Evolutionary conservation across 2,113 vertebrate genomes (phyloP), one percentile per base, ranked within the genome.

Genomic region (Rhipidura dahli): DNA sequence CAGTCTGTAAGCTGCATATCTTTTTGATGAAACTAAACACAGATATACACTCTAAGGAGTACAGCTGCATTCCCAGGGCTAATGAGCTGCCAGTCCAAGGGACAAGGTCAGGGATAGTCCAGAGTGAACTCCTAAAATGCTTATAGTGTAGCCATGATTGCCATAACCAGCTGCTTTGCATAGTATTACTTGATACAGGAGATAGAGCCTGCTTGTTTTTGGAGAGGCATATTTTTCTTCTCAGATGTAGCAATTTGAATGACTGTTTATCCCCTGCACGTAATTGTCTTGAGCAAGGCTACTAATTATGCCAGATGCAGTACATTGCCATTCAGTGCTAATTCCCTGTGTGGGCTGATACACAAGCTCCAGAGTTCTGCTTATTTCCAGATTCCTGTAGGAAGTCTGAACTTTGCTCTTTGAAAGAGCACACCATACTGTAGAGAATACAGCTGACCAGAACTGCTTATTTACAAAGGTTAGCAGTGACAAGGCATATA

Each of bases 401-500:
- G 53, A 90, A 90, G 44, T 21, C 40, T 97, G 96, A 95, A 89
- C 94, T 95, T 93, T 94, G 85, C 80, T 94, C 92, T 93, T 93
- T 90, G 86, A 93, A 96, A 93, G 70, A 72, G 15, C 90, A 92
- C 28, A 59, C 64, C 49, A 16, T 49, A 31, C 51, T 83, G 11
- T n/a, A 75, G 42, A 89, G 83, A 89, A 89, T 92, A 51, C 68
- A 96, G 92, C 88, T 96, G 96, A 77, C 86, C 59, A 76, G 85
- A 95, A 64, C 35, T 72, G 50, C 83, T 95, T 93, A 69, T 35
- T 96, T 83, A 71, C 76, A 95, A 89, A 95, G 88, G 64, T 90
- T 97, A 94, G 56, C 79, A 40, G n/a, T 92, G 89, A 82, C 82
- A 92, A 90, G 76, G 49, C 93, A 24, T 60, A 82, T 94, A 93